These are phyloP conservation scores for Isotomurus palustris DNA, from an alignment of 2,888 invertebrate genomes.

Conservation along the genomic window DNA sequence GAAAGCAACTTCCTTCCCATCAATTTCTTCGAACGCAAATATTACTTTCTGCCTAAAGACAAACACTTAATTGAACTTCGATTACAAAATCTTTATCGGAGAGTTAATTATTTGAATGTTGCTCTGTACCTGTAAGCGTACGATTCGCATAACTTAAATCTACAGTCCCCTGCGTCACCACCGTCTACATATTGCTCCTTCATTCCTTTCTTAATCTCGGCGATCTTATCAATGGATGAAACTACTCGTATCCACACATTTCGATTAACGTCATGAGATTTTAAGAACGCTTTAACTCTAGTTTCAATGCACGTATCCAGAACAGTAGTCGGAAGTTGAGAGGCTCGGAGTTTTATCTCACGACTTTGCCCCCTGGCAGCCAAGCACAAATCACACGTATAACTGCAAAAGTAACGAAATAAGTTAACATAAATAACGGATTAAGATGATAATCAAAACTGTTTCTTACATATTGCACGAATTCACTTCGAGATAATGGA, in stretches of 20 bases:
- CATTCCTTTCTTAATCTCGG: conserved; percentile 98
- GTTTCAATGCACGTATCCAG: conserved; percentile 95
- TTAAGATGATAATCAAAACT: no score
- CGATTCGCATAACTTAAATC: not conserved
- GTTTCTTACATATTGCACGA: no score
- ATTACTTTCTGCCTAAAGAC: conserved; percentile 91
- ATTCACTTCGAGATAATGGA: conserved; percentile 75
- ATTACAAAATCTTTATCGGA: not conserved
- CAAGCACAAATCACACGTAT: conserved; percentile 87
- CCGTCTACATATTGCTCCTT: conserved; percentile 65
- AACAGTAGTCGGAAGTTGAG: conserved; percentile 87
- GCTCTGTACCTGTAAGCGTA: not conserved
- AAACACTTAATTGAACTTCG: not conserved
- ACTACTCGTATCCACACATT: conserved; percentile 97
- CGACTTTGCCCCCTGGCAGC: conserved; percentile 55
- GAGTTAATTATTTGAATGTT: no score
- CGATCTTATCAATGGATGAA: conserved; percentile 92
- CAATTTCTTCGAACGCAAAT: conserved; percentile 98
- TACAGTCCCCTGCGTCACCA: conserved; percentile 49
- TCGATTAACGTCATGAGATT: conserved; percentile 83
- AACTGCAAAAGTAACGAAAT: conserved; percentile 51
- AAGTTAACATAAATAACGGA: no score
- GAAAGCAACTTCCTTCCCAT: conserved; percentile 97
- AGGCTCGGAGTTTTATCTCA: conserved; percentile 92
- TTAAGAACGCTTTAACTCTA: conserved; percentile 92